Conservation (phyloP, 1,140 invertebrate species). For the Elysia chlorotica region DNA sequence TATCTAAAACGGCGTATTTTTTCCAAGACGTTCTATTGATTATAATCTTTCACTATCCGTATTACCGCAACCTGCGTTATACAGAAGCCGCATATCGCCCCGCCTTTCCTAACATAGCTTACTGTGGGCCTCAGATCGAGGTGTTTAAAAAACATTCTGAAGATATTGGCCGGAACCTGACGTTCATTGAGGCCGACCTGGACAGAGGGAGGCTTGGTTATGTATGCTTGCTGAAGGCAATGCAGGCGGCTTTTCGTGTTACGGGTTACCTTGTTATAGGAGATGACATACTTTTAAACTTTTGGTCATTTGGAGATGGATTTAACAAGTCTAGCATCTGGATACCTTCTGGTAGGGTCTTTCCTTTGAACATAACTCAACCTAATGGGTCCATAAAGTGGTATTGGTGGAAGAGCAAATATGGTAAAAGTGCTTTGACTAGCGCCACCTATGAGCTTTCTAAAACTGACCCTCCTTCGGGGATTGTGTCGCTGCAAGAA, state of each 20-base stretch:
- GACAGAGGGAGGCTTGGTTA: not conserved
- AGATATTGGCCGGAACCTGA: not conserved
- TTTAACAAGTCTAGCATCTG: not conserved
- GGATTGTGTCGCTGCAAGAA: too few relatives aligned
- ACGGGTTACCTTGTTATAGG: slow-evolving; percentile 5
- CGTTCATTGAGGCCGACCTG: slow-evolving; percentile 5
- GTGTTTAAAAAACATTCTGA: not conserved
- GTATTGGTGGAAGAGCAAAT: not conserved
- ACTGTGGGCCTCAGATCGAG: slow-evolving; percentile 7
- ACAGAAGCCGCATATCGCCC: not conserved
- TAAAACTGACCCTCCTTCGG: too few relatives aligned
- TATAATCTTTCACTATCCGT: slow-evolving; percentile 3
- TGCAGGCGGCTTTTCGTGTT: slow-evolving; percentile 11
- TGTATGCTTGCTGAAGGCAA: not conserved
- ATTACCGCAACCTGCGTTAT: not conserved
- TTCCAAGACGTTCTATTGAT: slow-evolving; percentile 5
- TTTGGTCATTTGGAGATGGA: not conserved
- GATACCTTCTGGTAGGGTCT: too few relatives aligned
- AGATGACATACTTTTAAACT: slow-evolving; percentile 13
- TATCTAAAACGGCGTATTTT: not conserved
- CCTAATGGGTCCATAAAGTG: not conserved
- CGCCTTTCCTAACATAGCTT: slow-evolving; percentile 9
- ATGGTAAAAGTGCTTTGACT: too few relatives aligned
- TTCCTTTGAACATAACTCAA: not conserved
- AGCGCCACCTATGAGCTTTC: too few relatives aligned